Evolutionary conservation across 2,888 invertebrate genomes (phyloP).

Genomic region (Chrysolina oricalcia): DNA sequence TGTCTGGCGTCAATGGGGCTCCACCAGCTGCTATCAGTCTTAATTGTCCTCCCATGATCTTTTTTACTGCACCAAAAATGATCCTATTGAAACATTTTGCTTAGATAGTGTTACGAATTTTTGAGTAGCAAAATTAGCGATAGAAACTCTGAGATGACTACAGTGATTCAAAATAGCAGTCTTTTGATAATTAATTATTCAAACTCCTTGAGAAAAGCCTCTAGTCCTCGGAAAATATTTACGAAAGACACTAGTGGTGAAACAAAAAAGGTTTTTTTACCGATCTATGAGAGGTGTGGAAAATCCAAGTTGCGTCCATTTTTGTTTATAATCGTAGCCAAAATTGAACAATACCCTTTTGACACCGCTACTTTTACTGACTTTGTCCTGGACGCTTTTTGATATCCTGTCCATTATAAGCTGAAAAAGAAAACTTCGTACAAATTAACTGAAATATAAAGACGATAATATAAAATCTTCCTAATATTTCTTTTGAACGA

Average conservation of each 20-base stretch:
- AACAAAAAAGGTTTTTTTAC: conserved; percentile 61
- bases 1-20: conserved; percentile 95
- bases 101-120: conserved; percentile 29
- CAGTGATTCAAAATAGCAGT: no score
- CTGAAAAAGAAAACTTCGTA: conserved; percentile 70
- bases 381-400: conserved; percentile 96
- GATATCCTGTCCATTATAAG: conserved; percentile 96
- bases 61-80: conserved; percentile 73
- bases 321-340: conserved; percentile 93
- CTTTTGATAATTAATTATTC: no score
- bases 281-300: conserved; percentile 84
- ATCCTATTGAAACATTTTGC: conserved; percentile 68
- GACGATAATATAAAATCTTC: no score
- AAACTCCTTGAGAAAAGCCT: no score
- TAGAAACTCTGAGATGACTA: no score
- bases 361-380: conserved; percentile 85
- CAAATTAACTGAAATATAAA: no score
- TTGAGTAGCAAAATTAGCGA: not conserved
- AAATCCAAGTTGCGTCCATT: conserved; percentile 89
- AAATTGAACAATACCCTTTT: conserved; percentile 91
- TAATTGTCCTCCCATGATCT: conserved; percentile 89
- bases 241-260: not conserved
- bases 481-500: no score
- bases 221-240: no score
- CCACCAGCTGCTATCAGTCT: conserved; percentile 93